Base-by-base conservation (phyloP, 2,797 vertebrate species). In the Siniperca scherzeri region DNA sequence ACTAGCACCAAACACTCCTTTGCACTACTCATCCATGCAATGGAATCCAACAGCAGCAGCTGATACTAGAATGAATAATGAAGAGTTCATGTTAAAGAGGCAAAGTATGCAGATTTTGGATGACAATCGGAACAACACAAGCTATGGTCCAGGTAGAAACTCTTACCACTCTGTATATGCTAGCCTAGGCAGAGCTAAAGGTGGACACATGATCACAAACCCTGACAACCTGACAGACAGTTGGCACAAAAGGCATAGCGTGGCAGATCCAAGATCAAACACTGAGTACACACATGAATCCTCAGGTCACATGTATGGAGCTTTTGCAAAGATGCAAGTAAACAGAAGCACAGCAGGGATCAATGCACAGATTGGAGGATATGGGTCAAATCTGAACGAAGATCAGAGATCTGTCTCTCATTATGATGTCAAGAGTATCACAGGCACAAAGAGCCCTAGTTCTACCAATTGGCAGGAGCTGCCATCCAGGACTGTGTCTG, bases 51-150 rank as follows among this genome's bases (percentile, higher is more conserved):
- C 78, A 3, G 59, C 74, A 33, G 40, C 66, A 19, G 44, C 53
- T 56, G 93, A 93, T 30, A 93, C 80, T 30, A 91, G 88, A 75
- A 42, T 73, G 2, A 88, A 87, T 40, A 82, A 92, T 4, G 91
- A 95, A n/a, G 97, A 98, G 40, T 91, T 91, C 72, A 81, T 95
- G 14, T 78, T 95, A 19, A 98, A 97, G 89, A 96, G 95, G 67
- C 94, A 96, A 81, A 97, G 96, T 92, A 91, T 96, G 68, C 97
- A 97, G 22, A 93, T 95, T 78, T 95, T 97, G 92, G 96, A 98
- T 61, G 94, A 97, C 64, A 92, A 92, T 9, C 94, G 91, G 70
- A 94, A 91, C 66, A 91, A 92, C 68, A 30, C 94, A 68, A 91
- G 92, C 76, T 93, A 93, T 4, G 81, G 78, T 79, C 84, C 88